Conservation (phyloP, 2,888 invertebrate species). For the Eilema caniola region DNA sequence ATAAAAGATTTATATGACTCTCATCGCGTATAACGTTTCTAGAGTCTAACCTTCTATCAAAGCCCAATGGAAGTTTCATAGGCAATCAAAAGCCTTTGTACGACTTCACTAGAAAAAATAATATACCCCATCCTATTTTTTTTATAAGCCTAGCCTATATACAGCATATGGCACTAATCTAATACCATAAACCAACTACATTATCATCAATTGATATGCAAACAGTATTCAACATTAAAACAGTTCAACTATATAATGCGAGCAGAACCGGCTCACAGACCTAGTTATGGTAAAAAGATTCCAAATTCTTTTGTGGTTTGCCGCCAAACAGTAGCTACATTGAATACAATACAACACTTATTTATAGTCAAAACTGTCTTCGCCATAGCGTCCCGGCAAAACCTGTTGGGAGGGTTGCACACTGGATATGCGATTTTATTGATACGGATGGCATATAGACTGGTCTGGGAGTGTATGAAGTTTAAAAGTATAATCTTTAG, state of each 20-base stretch:
- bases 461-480: neutral
- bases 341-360: constrained; percentile 87
- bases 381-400: constrained; percentile 80
- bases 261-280: constrained; percentile 54
- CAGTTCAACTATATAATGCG: constrained; percentile 49
- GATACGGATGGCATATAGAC: constrained; percentile 8
- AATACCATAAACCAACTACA: constrained; percentile 2
- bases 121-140: too few species aligned
- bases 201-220: constrained; percentile 12
- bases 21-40: too few species aligned
- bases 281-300: constrained; percentile 72
- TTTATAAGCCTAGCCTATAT: too few species aligned
- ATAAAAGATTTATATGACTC: too few species aligned
- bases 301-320: constrained; percentile 83
- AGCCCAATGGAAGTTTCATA: too few species aligned
- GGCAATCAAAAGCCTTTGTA: too few species aligned
- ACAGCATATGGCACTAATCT: neutral
- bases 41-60: too few species aligned
- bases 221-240: constrained; percentile 30
- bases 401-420: constrained; percentile 54
- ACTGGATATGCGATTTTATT: constrained; percentile 38
- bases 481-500: constrained; percentile 5
- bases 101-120: neutral
- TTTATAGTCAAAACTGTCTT: constrained; percentile 86
- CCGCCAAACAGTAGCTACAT: constrained; percentile 83